Evolutionary conservation across 2,113 vertebrate genomes (phyloP).

Genomic region (Hippotragus niger): DNA sequence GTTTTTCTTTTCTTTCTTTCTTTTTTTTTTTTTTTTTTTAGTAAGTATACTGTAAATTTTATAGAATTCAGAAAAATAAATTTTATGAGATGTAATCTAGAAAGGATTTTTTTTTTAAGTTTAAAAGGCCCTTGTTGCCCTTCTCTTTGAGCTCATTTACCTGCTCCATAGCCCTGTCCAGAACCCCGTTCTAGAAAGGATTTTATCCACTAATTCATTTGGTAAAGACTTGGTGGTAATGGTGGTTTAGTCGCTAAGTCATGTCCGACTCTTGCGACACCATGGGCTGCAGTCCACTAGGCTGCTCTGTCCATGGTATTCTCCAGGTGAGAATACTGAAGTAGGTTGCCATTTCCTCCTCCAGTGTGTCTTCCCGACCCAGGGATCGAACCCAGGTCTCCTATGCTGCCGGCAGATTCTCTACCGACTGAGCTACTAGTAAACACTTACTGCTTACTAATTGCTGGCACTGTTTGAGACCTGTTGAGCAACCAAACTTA

Average conservation of each 20-base stretch:
- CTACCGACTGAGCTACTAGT: neutral
- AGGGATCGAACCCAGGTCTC: neutral
- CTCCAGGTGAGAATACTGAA: neutral
- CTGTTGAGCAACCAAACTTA: neutral
- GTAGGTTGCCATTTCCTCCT: neutral
- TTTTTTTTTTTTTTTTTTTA: neutral
- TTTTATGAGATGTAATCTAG: neutral
- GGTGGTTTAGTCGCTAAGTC: neutral
- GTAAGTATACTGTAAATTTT: neutral
- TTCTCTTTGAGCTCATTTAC: too few relatives aligned
- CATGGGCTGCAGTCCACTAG: neutral
- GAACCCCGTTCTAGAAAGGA: neutral
- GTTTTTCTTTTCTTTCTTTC: neutral
- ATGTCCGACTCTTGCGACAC: accelerated
- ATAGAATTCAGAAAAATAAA: neutral
- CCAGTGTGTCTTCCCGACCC: neutral
- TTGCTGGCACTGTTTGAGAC: neutral
- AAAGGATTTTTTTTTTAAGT: neutral
- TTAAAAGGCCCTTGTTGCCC: too few relatives aligned
- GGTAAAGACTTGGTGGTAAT: neutral
- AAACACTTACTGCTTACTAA: neutral
- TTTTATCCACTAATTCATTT: neutral
- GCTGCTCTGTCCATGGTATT: neutral
- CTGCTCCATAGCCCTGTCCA: too few relatives aligned
- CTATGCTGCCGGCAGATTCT: neutral